These are phyloP conservation scores for Embidobia sp. DNA, from an alignment of 2,888 invertebrate genomes.

Conservation along the genomic window DNA sequence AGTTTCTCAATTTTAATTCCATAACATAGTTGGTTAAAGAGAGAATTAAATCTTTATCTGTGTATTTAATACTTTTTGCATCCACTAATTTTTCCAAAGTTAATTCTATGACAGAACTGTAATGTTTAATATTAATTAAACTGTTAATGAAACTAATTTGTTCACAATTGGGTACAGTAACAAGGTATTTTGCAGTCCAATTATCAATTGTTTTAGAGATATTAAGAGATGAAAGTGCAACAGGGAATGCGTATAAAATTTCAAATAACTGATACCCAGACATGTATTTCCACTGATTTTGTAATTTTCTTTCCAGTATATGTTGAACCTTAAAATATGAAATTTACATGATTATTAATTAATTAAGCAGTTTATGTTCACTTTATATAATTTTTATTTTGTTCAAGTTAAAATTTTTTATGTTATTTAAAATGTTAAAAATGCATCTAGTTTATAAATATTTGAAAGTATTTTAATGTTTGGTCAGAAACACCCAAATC, in stretches of 20 bases:
- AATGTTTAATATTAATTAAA: slow-evolving; percentile 83
- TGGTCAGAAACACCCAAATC: no score
- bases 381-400: no score
- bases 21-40: slow-evolving; percentile 85
- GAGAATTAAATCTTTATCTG: slow-evolving; percentile 83
- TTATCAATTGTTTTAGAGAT: slow-evolving; percentile 80
- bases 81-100: slow-evolving; percentile 85
- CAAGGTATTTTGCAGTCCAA: slow-evolving; percentile 85
- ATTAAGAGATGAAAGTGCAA: slow-evolving; percentile 73
- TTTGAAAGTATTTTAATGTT: no score
- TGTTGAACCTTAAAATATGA: slow-evolving; percentile 32
- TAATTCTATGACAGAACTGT: slow-evolving; percentile 83
- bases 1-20: slow-evolving; percentile 84
- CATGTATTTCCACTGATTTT: slow-evolving; percentile 84
- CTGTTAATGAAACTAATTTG: slow-evolving; percentile 82
- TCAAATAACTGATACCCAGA: slow-evolving; percentile 82
- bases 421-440: no score
- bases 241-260: slow-evolving; percentile 81
- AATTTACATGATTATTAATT: no score
- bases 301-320: slow-evolving; percentile 84
- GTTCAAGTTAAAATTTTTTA: no score
- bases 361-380: no score
- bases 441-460: no score
- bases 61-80: slow-evolving; percentile 82
- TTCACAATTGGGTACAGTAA: slow-evolving; percentile 84